Base-by-base conservation (phyloP, 2,888 invertebrate species). In the Tenthredo livida region DNA sequence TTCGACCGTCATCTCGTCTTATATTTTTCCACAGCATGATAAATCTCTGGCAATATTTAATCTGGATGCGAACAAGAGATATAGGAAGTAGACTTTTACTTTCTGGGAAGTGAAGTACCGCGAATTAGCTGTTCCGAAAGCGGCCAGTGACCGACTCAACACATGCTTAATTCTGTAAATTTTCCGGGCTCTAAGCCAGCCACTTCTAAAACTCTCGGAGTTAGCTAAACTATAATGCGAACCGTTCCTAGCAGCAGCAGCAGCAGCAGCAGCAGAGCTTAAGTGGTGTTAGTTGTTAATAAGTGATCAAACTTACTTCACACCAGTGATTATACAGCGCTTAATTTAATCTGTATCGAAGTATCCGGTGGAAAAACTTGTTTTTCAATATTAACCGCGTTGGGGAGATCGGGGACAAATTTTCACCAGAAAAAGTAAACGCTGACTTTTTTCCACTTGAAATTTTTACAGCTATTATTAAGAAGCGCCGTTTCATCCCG, bases 291-390 rank as follows among this genome's bases (percentile, higher is more conserved):
- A 33, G 61, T 37, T 40, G 7, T 47, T 61, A 50, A 54, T 61
- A 21, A 37, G 80, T 80, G 61, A 80, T 80, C 80, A 58, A 80
- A 50, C 80, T 80, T 80, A 17, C 80, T 33, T 61, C 37, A 80
- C 33, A 80, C 80, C n/a, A 33, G n/a, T 12, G 37, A 61, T 80
- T 80, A 80, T 61, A 37, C 40, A 40, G 61, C 80, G 61, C 21
- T 40, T n/a, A 58, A 61, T 61, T 21, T 61, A 61, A 58, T 58
- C 61, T 61, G 80, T 40, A 54, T 33, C 29, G 15, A n/a, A 61
- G 15, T 40, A 29, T 21, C 33, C 12, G 40, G 58, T 61, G 25
- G 15, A 80, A 80, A 61, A n/a, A 12, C 80, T 12, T 29, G 12
- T 17, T 0, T 12, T 21, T 3, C 1, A 9, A 33, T 77, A 33